Conservation (phyloP, 2,797 vertebrate species). For the Leucoraja ocellata region DNA sequence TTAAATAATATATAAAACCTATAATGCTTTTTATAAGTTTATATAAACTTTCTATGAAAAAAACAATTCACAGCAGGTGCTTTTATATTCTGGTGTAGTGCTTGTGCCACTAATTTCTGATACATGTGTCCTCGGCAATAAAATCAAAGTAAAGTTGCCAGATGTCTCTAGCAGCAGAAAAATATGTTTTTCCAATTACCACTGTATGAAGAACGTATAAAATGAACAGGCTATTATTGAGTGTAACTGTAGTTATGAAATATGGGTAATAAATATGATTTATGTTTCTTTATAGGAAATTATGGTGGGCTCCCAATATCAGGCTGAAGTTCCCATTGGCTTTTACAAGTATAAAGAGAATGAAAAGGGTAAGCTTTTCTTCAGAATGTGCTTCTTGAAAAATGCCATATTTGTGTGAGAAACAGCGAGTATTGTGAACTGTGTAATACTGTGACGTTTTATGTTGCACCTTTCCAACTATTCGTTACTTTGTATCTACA, state of each 20-base stretch:
- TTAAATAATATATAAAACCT: background rate
- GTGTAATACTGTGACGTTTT: background rate
- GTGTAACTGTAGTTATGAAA: background rate
- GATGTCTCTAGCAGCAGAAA: background rate
- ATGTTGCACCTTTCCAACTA: background rate
- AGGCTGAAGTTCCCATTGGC: slow-evolving; percentile 88
- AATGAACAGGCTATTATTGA: background rate
- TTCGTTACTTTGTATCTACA: too few relatives aligned
- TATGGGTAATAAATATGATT: background rate
- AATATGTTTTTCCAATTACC: background rate
- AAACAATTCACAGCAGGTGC: background rate
- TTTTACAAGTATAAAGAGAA: slow-evolving; percentile 87
- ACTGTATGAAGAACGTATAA: background rate
- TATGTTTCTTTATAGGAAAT: slow-evolving; percentile 73
- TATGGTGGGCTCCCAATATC: slow-evolving; percentile 98
- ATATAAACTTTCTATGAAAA: background rate
- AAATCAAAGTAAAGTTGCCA: background rate
- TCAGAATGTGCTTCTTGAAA: background rate
- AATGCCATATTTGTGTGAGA: background rate
- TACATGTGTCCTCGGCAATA: background rate
- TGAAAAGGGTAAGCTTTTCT: slow-evolving; percentile 72
- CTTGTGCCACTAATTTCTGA: background rate
- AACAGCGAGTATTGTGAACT: background rate
- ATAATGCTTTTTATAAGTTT: background rate
- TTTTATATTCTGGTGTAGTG: slow-evolving; percentile 9